Percentiles rank a stretch among this genome's conserved stretches.
These are phyloP conservation scores for Myocastor coypus DNA, from an alignment of 2,113 vertebrate genomes.

Conservation along the genomic window DNA sequence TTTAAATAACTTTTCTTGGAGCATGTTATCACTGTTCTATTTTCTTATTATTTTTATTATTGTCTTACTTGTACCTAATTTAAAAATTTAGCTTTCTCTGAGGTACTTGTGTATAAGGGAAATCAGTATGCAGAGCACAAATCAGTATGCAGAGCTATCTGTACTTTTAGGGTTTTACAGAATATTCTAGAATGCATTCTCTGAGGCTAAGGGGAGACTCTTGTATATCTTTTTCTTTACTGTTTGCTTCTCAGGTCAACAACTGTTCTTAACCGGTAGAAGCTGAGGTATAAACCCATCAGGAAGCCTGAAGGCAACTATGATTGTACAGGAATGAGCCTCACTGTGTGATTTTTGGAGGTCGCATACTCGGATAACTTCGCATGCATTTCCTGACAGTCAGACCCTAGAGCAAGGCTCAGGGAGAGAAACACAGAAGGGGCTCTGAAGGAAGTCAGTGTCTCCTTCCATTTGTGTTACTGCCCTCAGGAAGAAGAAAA, in stretches of 20 bases:
- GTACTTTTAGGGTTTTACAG: background rate
- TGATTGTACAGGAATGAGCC: slow-evolving; percentile 15
- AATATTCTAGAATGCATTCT: background rate
- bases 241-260: slow-evolving; percentile 24
- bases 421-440: background rate
- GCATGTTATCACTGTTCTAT: background rate
- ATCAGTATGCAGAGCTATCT: no score
- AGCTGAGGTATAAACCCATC: slow-evolving; percentile 42
- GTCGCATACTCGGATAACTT: background rate
- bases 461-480: background rate
- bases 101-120: background rate
- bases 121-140: background rate
- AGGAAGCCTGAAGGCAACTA: slow-evolving; percentile 2
- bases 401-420: background rate
- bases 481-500: slow-evolving; percentile 18
- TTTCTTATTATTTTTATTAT: background rate
- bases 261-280: slow-evolving; percentile 29
- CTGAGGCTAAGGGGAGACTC: background rate
- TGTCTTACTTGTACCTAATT: background rate
- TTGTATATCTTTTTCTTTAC: background rate
- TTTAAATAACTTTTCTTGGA: background rate
- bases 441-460: background rate
- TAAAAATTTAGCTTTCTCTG: background rate
- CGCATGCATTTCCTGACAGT: background rate
- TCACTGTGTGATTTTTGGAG: background rate